These are phyloP conservation scores for Araneus ventricosus DNA, from an alignment of 1,140 invertebrate species.

Conservation along the genomic window DNA sequence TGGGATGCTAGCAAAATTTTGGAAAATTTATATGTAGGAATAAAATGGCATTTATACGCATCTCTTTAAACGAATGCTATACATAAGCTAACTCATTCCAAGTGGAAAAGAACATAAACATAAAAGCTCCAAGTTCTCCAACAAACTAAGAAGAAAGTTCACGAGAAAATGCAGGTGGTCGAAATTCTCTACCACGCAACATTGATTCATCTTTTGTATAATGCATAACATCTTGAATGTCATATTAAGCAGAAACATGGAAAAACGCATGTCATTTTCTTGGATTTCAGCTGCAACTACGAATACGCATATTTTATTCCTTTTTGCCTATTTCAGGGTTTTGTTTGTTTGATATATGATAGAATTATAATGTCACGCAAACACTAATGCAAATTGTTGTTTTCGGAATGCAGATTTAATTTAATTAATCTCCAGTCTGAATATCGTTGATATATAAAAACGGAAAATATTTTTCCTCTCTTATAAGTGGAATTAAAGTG, in stretches of 20 bases:
- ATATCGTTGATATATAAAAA: too few relatives aligned
- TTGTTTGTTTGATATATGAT: neutral
- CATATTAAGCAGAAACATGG: neutral
- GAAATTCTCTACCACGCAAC: slow-evolving; percentile 9
- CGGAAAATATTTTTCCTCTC: too few relatives aligned
- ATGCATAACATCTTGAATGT: slow-evolving; percentile 15
- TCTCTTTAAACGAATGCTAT: too few relatives aligned
- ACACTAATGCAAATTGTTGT: neutral
- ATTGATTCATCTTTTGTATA: neutral
- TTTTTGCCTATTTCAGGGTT: neutral
- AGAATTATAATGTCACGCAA: neutral
- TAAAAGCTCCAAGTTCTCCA: neutral
- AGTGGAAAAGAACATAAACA: neutral
- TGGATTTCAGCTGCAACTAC: neutral
- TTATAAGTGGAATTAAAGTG: too few relatives aligned
- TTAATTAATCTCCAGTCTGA: too few relatives aligned
- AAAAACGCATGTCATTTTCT: slow-evolving; percentile 20
- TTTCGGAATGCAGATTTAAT: too few relatives aligned
- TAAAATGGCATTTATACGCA: too few relatives aligned
- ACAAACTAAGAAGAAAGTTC: neutral
- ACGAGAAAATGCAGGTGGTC: neutral
- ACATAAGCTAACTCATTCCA: too few relatives aligned
- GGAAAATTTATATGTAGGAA: too few relatives aligned
- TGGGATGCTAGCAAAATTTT: too few relatives aligned
- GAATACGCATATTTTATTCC: neutral